A percentile compares a stretch with the other conserved stretches of the same genome.
These are phyloP conservation scores for Rhinolophus sinicus DNA, from an alignment of 2,113 vertebrate species.

Conservation along the genomic window DNA sequence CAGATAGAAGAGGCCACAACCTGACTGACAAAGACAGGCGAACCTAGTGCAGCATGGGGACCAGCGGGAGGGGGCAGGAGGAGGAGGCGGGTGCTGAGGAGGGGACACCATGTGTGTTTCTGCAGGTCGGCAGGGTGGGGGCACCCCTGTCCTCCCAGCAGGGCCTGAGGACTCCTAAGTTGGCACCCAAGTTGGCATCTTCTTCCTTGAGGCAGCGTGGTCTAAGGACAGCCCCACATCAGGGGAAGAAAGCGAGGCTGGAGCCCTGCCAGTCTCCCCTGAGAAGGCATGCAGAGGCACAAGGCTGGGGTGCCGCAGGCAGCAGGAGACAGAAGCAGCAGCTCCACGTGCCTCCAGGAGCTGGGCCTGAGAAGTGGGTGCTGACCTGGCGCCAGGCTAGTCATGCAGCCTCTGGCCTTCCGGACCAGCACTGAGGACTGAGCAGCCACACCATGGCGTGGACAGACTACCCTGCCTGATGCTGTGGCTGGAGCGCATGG, in stretches of 20 bases:
- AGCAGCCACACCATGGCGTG: no score
- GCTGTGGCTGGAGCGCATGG: background rate
- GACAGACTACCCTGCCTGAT: background rate
- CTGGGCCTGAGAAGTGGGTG: background rate
- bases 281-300: background rate
- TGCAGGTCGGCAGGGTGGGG: background rate
- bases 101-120: no score
- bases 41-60: background rate
- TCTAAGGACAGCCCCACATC: background rate
- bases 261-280: background rate
- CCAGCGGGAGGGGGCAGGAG: background rate
- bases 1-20: background rate
- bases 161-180: accelerated
- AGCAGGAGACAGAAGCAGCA: background rate
- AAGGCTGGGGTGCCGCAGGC: background rate
- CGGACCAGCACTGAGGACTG: background rate
- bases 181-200: no score
- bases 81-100: background rate
- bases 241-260: background rate
- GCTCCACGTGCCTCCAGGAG: background rate
- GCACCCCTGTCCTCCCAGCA: background rate
- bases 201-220: background rate
- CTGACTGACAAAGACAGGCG: background rate
- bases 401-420: background rate
- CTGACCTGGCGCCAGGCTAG: background rate